Conservation (phyloP, 2,888 invertebrate species). For the Fissipunctia ypsillon region DNA sequence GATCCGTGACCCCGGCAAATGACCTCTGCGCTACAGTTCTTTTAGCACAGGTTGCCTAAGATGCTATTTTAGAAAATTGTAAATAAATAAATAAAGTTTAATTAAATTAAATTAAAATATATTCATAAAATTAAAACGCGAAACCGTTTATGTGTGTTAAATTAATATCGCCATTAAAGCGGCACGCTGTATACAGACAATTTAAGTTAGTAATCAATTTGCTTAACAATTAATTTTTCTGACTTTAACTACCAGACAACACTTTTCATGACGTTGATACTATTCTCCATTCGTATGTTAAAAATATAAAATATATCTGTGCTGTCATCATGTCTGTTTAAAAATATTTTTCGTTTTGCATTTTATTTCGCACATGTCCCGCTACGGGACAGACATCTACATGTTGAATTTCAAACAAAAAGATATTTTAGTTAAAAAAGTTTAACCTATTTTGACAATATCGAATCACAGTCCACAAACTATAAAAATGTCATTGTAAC, state of each 20-base stretch:
- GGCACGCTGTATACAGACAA: too few species aligned
- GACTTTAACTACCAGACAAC: not conserved
- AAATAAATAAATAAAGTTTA: too few species aligned
- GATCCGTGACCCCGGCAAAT: too few species aligned
- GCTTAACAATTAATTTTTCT: not conserved
- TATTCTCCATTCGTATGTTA: not conserved
- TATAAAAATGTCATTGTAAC: slow-evolving; percentile 12
- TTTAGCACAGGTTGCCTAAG: too few species aligned
- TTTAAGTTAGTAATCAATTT: not conserved
- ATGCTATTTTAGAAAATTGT: too few species aligned
- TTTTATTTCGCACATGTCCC: not conserved
- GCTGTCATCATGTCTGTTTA: not conserved
- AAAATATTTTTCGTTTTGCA: not conserved
- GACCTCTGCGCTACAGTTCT: too few species aligned
- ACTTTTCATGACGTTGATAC: not conserved
- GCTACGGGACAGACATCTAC: not conserved
- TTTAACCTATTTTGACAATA: not conserved
- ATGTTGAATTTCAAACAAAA: not conserved
- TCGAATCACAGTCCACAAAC: too few species aligned
- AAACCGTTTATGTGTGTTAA: too few species aligned
- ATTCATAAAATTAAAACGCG: too few species aligned
- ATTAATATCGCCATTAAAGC: too few species aligned
- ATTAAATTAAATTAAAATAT: too few species aligned
- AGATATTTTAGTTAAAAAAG: not conserved
- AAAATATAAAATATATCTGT: not conserved